Percentiles rank a stretch among this genome's conserved stretches.
Conservation (phyloP, 2,797 vertebrate species). For the Anabacerthia variegaticeps region DNA sequence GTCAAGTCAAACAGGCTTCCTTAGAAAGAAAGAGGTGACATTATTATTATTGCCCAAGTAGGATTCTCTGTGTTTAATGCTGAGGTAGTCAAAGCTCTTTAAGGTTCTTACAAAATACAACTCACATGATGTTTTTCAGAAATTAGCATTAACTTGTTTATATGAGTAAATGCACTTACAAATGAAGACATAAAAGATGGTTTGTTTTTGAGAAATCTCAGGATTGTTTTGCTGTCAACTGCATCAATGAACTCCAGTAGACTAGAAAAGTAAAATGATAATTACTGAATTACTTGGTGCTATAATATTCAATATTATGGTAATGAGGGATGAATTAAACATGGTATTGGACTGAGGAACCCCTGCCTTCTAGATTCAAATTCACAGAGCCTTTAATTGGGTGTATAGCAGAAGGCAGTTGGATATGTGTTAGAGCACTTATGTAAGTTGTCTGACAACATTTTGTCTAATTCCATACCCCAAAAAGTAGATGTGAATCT, state of each 20-base stretch:
- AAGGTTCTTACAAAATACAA: background rate
- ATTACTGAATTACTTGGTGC: background rate
- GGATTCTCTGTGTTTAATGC: background rate
- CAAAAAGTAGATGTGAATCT: background rate
- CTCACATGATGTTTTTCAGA: background rate
- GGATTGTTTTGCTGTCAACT: background rate
- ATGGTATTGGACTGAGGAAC: background rate
- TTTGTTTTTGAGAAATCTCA: conserved; percentile 2
- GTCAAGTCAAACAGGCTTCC: conserved; percentile 1
- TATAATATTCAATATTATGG: conserved; percentile 2
- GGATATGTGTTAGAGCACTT: background rate
- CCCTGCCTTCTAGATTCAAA: background rate
- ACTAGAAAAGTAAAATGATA: background rate
- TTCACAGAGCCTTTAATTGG: background rate
- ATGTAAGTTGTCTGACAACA: background rate
- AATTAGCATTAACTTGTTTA: background rate
- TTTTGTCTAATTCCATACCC: background rate
- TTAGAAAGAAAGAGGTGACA: background rate
- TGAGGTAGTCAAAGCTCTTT: background rate
- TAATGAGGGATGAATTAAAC: background rate
- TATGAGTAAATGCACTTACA: background rate
- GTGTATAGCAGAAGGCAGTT: background rate
- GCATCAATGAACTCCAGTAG: background rate
- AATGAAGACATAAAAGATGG: background rate
- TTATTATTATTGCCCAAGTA: background rate